These are phyloP conservation scores for Macropus fuliginosus DNA, from an alignment of 2,797 vertebrate species.

Conservation along the genomic window DNA sequence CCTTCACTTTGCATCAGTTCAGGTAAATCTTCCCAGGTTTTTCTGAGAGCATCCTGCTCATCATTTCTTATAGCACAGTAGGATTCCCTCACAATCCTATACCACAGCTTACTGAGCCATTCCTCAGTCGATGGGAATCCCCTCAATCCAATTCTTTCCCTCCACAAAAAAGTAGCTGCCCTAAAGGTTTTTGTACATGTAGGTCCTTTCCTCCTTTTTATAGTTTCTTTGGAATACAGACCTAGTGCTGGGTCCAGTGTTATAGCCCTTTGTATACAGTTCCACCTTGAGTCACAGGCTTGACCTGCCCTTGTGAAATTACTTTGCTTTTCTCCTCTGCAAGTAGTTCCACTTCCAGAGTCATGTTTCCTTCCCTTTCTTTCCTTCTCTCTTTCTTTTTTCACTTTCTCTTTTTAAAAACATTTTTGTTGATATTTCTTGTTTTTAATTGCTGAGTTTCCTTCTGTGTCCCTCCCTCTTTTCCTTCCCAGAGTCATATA, in stretches of 20 bases:
- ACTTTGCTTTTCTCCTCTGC: background rate
- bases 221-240: background rate
- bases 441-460: background rate
- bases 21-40: background rate
- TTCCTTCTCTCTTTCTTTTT: background rate
- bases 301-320: background rate
- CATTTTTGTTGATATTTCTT: background rate
- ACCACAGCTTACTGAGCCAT: background rate
- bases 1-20: background rate
- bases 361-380: background rate
- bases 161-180: background rate
- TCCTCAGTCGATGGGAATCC: background rate
- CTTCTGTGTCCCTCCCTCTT: background rate
- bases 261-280: background rate
- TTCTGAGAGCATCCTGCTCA: background rate
- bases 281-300: background rate
- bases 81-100: background rate
- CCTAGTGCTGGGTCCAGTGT: background rate
- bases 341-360: background rate
- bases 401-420: background rate
- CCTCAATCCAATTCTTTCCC: background rate
- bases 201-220: background rate
- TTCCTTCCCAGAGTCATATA: background rate
- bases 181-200: background rate
- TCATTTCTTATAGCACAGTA: background rate